Base-by-base conservation (phyloP, 2,888 invertebrate genomes). In the Drosophila histrio region DNA sequence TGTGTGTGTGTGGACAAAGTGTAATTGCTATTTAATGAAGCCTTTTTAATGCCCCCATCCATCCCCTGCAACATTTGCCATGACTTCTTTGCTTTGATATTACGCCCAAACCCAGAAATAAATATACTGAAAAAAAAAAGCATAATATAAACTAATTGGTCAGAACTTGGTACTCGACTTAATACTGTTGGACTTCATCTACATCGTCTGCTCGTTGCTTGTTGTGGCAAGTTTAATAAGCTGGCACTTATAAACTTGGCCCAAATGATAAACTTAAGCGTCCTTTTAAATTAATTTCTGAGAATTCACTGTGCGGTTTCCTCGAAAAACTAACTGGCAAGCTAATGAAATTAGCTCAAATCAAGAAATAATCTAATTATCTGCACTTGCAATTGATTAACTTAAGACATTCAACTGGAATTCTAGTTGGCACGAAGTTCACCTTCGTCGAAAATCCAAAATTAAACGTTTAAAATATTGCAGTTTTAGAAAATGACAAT, bases 121-220 rank as follows among this genome's bases (percentile, higher is more conserved):
- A 34, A 19, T 17, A 43, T 1, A 54, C 39, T 44, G 30, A 30
- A 46, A 44, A 59, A 56, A 19, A 41, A 50, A 22, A 79, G 72
- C 58, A 52, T 76, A 76, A 83, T 79, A 62, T 52, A 79, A 82
- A 86, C 79, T 69, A 85, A 85, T 79, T 82, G 76, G 61, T 21
- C 43, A 62, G 60, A 64, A 49, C 46, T 34, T 53, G 50, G 53
- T 49, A 62, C 43, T 60, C 65, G 50, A 63, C 63, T 81, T 65
- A 44, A 58, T n/a, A 32, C 19, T 54, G 46, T 46, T 38, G 41
- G n/a, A 9, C 17, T 15, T 19, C 19, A 3, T 21, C 26, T 9
- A 13, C 53, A 38, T 26, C 8, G n/a, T 13, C 5, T 19, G 8
- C 13, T 3, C 15, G 3, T 11, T 36, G 5, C 9, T 9, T 15